These are phyloP conservation scores for Pollenia griseotomentosa DNA, from an alignment of 2,888 invertebrate species.

Conservation along the genomic window DNA sequence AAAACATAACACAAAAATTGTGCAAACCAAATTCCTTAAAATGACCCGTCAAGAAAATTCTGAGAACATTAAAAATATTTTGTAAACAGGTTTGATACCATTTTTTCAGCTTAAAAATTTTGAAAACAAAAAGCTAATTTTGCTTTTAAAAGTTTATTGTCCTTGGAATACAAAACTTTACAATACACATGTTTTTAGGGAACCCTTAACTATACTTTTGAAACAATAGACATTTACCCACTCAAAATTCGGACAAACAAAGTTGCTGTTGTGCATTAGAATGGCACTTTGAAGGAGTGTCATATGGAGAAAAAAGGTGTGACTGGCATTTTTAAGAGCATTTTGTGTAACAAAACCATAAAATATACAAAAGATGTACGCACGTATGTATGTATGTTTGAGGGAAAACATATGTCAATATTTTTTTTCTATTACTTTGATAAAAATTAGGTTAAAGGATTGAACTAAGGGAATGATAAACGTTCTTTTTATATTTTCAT, in stretches of 20 bases:
- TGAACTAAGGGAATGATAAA: constrained; percentile 9
- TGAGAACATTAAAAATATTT: too few relatives aligned
- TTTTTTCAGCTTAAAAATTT: neutral
- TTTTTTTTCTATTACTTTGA: neutral
- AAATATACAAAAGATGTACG: constrained; percentile 19
- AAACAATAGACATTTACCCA: neutral
- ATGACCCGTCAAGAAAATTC: too few relatives aligned
- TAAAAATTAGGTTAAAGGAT: constrained; percentile 57
- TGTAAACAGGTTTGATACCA: too few relatives aligned
- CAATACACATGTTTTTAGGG: neutral
- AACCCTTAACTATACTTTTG: neutral
- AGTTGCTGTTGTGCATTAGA: constrained; percentile 30
- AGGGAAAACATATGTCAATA: constrained; percentile 46
- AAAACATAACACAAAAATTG: too few relatives aligned
- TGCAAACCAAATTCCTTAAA: too few relatives aligned
- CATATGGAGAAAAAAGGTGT: constrained; percentile 59
- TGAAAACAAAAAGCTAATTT: neutral
- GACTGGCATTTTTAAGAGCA: constrained; percentile 50
- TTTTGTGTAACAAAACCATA: constrained; percentile 60
- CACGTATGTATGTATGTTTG: neutral
- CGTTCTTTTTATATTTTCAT: neutral
- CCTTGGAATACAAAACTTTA: neutral
- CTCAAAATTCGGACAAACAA: neutral
- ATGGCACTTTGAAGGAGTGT: constrained; percentile 59
- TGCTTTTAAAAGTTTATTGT: neutral